A percentile compares a stretch with the other conserved stretches of the same genome.
phyloP scores from a whole-genome alignment of 2,888 invertebrate genomes.

The Anorthoa munda region DNA sequence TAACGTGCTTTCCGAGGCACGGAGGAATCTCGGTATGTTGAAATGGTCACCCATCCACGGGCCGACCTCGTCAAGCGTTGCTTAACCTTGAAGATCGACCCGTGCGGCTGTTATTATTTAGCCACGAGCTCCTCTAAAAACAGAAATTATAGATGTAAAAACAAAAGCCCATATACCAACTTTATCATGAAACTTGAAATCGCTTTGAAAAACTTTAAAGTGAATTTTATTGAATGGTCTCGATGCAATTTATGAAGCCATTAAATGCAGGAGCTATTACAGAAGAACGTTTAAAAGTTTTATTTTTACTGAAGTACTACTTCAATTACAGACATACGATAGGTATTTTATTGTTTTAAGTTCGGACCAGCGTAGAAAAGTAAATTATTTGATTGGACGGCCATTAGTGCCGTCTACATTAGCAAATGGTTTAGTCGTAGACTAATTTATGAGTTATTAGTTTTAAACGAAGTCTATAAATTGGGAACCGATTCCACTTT shows the following conservation, averaged over 20 bases:
- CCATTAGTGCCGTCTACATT: conserved; percentile 3
- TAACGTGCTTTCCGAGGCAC: too few relatives aligned
- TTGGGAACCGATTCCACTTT: too few relatives aligned
- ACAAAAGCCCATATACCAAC: conserved; percentile 2
- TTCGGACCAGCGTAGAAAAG: background rate
- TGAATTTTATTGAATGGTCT: conserved; percentile 35
- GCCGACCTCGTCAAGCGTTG: too few relatives aligned
- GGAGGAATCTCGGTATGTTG: too few relatives aligned
- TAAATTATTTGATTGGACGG: conserved; percentile 11
- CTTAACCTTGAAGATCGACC: too few relatives aligned
- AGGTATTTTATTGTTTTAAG: conserved; percentile 38
- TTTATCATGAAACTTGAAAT: conserved; percentile 28
- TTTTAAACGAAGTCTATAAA: background rate
- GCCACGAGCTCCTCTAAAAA: too few relatives aligned
- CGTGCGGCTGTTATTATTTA: too few relatives aligned
- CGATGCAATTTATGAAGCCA: conserved; percentile 58
- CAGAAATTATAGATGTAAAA: background rate
- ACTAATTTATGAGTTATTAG: conserved; percentile 25
- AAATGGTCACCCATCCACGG: too few relatives aligned
- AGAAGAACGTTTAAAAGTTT: conserved; percentile 38
- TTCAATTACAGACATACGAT: conserved; percentile 33
- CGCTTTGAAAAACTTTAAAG: conserved; percentile 28
- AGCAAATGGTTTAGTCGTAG: background rate
- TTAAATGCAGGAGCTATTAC: conserved; percentile 54
- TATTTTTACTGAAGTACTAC: conserved; percentile 29